Evolutionary conservation across 2,113 vertebrate genomes (phyloP).

Genomic region (Dicrurus megarhynchus): DNA sequence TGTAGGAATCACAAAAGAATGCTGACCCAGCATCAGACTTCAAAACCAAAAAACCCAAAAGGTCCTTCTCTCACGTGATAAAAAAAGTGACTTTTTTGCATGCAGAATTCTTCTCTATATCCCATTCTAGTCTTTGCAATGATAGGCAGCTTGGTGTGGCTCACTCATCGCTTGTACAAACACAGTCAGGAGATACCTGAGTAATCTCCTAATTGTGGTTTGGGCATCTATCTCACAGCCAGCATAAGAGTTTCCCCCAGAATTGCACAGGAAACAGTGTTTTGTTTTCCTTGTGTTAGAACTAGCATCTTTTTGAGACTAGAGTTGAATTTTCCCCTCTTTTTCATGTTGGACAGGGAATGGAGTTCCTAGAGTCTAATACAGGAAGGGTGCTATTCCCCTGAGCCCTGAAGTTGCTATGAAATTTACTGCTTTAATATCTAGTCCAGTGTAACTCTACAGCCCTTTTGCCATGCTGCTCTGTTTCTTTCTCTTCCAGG

Average conservation of each 20-base stretch:
- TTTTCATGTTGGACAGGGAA: neutral
- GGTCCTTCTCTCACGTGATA: neutral
- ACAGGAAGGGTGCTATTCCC: neutral
- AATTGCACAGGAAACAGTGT: neutral
- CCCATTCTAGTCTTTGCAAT: neutral
- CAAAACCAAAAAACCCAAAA: neutral
- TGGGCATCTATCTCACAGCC: neutral
- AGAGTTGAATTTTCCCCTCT: neutral
- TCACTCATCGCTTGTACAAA: neutral
- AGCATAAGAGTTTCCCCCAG: neutral
- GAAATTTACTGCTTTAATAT: neutral
- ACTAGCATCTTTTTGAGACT: neutral
- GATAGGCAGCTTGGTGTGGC: neutral
- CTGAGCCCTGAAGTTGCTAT: neutral
- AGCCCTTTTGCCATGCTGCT: neutral
- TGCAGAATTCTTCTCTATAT: neutral
- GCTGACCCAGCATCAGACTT: neutral
- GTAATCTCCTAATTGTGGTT: neutral
- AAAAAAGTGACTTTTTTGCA: neutral
- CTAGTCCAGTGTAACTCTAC: neutral
- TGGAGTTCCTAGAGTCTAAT: neutral
- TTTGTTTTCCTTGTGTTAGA: neutral
- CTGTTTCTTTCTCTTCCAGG: neutral
- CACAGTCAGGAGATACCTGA: rapidly evolving
- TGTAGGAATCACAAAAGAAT: neutral